Evolutionary conservation across 1,140 invertebrate species (phyloP), one percentile per base, ranked within the genome.

Genomic region (Bombyx mandarina): DNA sequence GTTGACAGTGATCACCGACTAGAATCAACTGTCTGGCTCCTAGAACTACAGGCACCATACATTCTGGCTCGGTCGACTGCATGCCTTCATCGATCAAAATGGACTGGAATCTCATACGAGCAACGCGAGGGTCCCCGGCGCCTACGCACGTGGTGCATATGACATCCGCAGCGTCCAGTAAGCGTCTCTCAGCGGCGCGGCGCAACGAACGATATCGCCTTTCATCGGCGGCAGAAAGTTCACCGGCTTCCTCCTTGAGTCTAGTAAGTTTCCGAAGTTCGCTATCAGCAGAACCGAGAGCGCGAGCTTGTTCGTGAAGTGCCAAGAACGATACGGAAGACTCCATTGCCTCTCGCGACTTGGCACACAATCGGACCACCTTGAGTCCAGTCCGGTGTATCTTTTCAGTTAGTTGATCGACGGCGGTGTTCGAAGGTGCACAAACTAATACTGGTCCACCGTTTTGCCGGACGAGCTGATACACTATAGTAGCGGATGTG

Each of bases 121-220:
- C 92, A 3, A 99, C 81, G 26, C 98, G 88, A 0, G 96, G 96
- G 89, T 99, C 99, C 2, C 99, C 98, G 9, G 99, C 98, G 45
- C 98, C 98, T 0, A 99, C 98, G 86, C 98, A 99, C 0, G 99
- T 99, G 73, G 98, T 99, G 72, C 98, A 99, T 54, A 99, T 98
- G 0, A 99, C 99, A 87, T 99, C 98, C 12, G 99, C 99, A 10
- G 96, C 95, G 73, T 97, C 95, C 2, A 99, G 83, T 1, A 99
- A 86, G 64, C 99, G 95, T 61, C 96, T 93, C 77, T 99, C 99
- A 22, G 97, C 93, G 7, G 94, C 93, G 67, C 97, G 95, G 67
- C 99, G 98, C 62, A 99, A 80, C 43, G 94, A 93, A 10, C 97
- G 90, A 76, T 99, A 99, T 6, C 98, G 90, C 64, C 99, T 96